Evolutionary conservation across 2,797 vertebrate genomes (phyloP), one percentile per base, ranked within the genome.

Genomic region (Gymnothorax reevesii): DNA sequence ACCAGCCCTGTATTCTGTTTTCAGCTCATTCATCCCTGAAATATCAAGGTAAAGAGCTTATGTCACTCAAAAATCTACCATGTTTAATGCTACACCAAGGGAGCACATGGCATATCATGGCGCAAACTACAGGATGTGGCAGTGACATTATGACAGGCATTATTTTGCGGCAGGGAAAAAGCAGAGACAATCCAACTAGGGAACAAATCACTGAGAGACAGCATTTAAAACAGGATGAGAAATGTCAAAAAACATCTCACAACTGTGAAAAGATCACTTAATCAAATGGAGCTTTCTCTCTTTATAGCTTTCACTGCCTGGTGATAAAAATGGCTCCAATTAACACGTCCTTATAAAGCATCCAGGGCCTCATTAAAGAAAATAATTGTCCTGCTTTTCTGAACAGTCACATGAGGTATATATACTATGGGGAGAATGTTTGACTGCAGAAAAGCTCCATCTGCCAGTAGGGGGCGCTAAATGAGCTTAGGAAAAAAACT

Each of bases 331-430:
- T 33, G 49, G 77, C 55, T 55, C 77, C 77, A 80, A 80, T 80
- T 80, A 80, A 80, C 77, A 80, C 77, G n/a, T 80, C 77, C 20
- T 80, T 20, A n/a, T 80, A 55, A 80, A 55, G 52, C 20, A 12
- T 80, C 77, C 20, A 54, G 77, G 77, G 77, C 52, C 77, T 80
- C 77, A 80, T 80, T 80, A 80, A 80, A 22, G 77, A 52, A 54
- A 22, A 80, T 80, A 80, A 80, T 80, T 80, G 77, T n/a, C 77
- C 77, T 80, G 77, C 77, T 52, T 80, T 52, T 80, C 77, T 52
- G 22, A 80, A 22, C 49, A 80, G 77, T 55, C 77, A 80, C 77
- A 80, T 55, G 77, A 3, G 7, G 52, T 52, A 77, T 42, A 20
- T 52, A 52, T 73, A 73, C 69, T 73, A 73, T 73, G 13, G 7